Evolutionary conservation across 2,797 vertebrate genomes (phyloP), one percentile per base, ranked within the genome.

Genomic region (Tragopan temminckii): DNA sequence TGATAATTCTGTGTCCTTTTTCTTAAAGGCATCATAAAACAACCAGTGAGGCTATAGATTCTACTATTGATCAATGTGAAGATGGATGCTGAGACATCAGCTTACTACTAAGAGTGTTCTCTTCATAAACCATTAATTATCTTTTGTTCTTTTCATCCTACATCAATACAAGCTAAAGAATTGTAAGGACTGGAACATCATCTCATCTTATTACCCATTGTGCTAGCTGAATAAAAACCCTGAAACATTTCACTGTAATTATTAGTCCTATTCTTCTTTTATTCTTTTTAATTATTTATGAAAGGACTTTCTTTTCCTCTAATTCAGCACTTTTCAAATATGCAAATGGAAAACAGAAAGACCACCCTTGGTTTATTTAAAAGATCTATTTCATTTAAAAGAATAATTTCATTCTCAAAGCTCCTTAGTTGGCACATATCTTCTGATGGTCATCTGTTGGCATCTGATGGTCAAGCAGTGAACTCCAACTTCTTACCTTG

Each of bases 91-190:
- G 75, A 89, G 75, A 59, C 78, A 89, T 91, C 33, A 57, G 59
- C 83, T 88, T 74, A 64, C 58, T 63, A 69, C 77, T 79, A 61
- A 87, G 55, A 88, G 69, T 45, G 59, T 85, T 77, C 53, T 82
- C 70, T 70, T 81, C 0, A 1, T 88, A 59, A 63, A 89, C 38
- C 55, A 58, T 94, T 97, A 95, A 95, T 96, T 92, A 93, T 87
- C 74, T 90, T 96, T 85, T 89, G 91, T 97, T 96, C 77, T 64
- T 89, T 80, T 93, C 42, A 78, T 64, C 81, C 77, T 93, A 38
- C 70, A 81, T 85, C 94, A 76, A 93, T 80, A 78, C 3, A 12
- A 95, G 43, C 53, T 85, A 70, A 93, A 74, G 40, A 17, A 86
- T 67, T 83, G 57, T 80, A 93, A 74, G 81, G 84, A 85, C 45